Evolutionary conservation across 2,113 vertebrate genomes (phyloP).

Genomic region (Sceloporus tristichus): DNA sequence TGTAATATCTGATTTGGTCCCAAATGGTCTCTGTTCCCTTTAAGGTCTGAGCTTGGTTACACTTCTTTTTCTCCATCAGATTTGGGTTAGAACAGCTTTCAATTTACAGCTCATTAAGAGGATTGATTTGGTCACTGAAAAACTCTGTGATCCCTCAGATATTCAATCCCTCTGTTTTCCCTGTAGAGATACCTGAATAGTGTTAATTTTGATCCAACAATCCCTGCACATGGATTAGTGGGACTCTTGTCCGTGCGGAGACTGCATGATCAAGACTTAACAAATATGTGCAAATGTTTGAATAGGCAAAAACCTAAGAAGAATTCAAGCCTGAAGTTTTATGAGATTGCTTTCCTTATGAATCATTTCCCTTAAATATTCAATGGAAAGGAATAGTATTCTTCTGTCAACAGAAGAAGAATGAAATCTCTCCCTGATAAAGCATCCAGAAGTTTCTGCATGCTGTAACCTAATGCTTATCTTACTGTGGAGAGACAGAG

Average conservation of each 20-base stretch:
- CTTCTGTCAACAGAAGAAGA: constrained; percentile 1
- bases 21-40: not conserved
- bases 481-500: not conserved
- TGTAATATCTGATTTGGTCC: no score
- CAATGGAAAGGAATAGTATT: not conserved
- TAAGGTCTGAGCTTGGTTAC: not conserved
- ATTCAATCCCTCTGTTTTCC: constrained; percentile 45
- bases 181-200: constrained; percentile 36
- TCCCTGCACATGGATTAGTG: constrained; percentile 15
- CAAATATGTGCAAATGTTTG: not conserved
- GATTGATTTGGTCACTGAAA: constrained; percentile 41
- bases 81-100: not conserved
- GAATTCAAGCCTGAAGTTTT: not conserved
- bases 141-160: constrained; percentile 39
- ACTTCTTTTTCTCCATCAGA: not conserved
- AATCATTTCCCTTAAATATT: not conserved
- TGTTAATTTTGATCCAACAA: constrained; percentile 47
- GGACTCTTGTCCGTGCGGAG: constrained; percentile 14
- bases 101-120: constrained; percentile 14
- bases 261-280: constrained; percentile 5
- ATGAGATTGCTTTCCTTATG: not conserved
- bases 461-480: not conserved
- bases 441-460: not conserved
- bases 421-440: not conserved
- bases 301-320: not conserved